These are phyloP conservation scores for Camptogramma bilineatum DNA, from an alignment of 2,888 invertebrate genomes.

Conservation along the genomic window DNA sequence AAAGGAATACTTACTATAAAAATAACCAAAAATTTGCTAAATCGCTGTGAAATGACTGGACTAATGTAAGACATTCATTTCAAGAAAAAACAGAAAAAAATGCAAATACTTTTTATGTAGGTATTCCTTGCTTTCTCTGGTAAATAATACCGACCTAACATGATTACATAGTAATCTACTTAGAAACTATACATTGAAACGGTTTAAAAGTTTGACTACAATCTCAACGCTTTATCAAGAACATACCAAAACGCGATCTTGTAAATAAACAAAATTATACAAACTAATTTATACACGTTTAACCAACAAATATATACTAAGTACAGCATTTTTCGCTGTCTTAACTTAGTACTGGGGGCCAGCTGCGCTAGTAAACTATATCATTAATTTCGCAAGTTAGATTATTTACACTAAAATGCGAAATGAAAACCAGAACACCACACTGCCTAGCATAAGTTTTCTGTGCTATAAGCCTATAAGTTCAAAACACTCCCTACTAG, in stretches of 20 bases:
- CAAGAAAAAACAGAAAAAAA: background rate
- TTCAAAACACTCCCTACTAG: background rate
- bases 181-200: constrained; percentile 6
- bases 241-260: constrained; percentile 10
- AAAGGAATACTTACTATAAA: background rate
- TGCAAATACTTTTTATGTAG: background rate
- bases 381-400: constrained; percentile 1
- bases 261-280: constrained; percentile 14
- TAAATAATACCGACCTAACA: background rate
- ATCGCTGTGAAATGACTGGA: background rate
- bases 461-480: background rate
- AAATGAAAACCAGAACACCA: background rate
- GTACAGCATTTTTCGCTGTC: background rate
- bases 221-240: constrained; percentile 12
- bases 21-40: background rate
- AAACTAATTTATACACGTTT: constrained; percentile 17
- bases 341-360: constrained; percentile 5
- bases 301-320: background rate
- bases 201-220: constrained; percentile 7
- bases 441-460: background rate
- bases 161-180: background rate
- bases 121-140: background rate
- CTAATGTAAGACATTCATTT: background rate
- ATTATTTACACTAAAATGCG: background rate
- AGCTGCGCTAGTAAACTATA: constrained; percentile 7